Evolutionary conservation across 1,140 invertebrate species (phyloP), one percentile per base, ranked within the genome.

Genomic region (Drosophila lacteicornis): DNA sequence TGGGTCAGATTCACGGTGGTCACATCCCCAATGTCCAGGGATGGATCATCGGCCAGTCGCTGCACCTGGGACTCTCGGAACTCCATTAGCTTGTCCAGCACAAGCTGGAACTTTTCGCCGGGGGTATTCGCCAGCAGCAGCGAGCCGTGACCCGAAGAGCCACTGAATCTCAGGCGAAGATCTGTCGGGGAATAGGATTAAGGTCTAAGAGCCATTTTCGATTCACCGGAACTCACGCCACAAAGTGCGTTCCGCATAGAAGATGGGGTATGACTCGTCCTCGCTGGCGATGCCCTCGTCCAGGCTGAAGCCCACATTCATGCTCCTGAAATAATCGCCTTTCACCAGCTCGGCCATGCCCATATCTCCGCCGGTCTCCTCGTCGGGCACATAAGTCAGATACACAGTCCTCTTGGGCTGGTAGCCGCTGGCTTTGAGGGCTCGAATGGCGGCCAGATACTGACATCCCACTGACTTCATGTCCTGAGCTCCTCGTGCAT

Each of bases 61-160:
- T 94, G 84, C 67, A 96, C 95, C 88, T 98, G 94, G 33, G 94
- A 87, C 33, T 94, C 94, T 49, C 97, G 94, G 70, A 96, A 95
- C 46, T 95, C 95, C 93, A 97, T 95, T 70, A 98, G 95, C 82
- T 95, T 96, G 60, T 97, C 94, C 36, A 98, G 94, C 8, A 98
- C 93, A 73, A 94, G 94, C 42, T 95, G 94, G 22, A 98, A 78
- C 94, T 99, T 98, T 92, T 98, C 96, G 3, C 95, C 97, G 38
- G 97, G 96, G 8, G 96, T 98, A 77, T 97, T 95, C 51, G 96
- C 94, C 25, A 97, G 93, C 30, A 98, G 93, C 13, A 97, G 93
- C 0, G 97, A 98, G 1, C 97, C 98, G 93, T 99, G 98, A 0
- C 98, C 98, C 12, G 97, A 95, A 59, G 95, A 95, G n/a, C 98